These are phyloP conservation scores for Drosophila incognita DNA, from an alignment of 2,888 invertebrate species.

Conservation along the genomic window DNA sequence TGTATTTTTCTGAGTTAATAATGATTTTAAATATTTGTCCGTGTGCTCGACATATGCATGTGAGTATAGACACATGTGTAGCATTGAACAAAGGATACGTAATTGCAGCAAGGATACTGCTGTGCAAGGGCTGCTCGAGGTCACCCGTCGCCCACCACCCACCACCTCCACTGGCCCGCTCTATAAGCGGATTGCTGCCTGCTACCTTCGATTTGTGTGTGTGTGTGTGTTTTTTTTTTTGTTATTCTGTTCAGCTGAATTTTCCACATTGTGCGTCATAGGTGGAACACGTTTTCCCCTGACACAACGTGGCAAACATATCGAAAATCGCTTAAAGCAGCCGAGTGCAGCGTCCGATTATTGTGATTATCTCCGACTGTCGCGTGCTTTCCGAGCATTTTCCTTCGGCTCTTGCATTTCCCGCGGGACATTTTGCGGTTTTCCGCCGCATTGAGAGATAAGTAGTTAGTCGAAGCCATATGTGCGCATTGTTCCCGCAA, in stretches of 20 bases:
- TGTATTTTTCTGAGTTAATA: background rate
- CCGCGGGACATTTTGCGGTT: conserved; percentile 67
- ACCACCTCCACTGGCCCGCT: conserved; percentile 9
- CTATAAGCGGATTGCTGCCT: conserved; percentile 70
- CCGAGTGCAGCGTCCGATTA: conserved; percentile 80
- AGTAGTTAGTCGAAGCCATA: conserved; percentile 71
- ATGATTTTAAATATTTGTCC: background rate
- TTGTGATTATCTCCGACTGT: conserved; percentile 75
- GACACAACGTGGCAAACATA: conserved; percentile 46
- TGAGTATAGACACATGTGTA: conserved; percentile 6
- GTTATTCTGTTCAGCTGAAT: conserved; percentile 18
- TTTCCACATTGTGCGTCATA: conserved; percentile 74
- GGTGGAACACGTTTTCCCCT: conserved; percentile 33
- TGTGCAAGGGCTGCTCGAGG: conserved; percentile 23
- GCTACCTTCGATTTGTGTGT: conserved; percentile 21
- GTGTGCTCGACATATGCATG: background rate
- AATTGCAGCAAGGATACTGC: conserved; percentile 65
- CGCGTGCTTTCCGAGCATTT: conserved; percentile 57
- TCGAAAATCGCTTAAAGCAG: conserved; percentile 78
- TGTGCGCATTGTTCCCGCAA: conserved; percentile 64
- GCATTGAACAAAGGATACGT: conserved; percentile 55
- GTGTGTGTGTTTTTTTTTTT: background rate
- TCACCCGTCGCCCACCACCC: conserved; percentile 17
- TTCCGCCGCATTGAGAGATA: conserved; percentile 20
- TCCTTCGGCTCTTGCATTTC: conserved; percentile 53